Conservation (phyloP, 2,797 vertebrate genomes). For the Liparis tanakae region DNA sequence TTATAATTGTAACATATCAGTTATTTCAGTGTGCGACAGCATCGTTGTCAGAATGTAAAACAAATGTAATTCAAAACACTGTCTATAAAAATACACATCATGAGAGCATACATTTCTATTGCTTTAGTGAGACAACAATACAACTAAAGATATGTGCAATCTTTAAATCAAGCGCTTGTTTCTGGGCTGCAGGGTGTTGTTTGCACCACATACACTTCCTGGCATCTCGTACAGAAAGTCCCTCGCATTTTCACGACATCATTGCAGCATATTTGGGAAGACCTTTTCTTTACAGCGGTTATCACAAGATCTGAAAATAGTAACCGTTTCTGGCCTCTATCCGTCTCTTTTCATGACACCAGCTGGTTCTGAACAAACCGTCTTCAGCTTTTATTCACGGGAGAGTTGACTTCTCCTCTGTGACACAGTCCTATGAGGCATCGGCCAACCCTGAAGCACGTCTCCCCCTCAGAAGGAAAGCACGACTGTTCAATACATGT, state of each 20-base stretch:
- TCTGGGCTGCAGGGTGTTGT: conserved; percentile 20
- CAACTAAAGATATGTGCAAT: conserved; percentile 17
- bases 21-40: conserved; percentile 18
- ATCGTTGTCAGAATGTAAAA: conserved; percentile 21
- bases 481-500: not conserved
- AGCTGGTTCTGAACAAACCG: conserved; percentile 1
- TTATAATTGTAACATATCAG: conserved; percentile 19
- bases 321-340: not conserved
- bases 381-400: not conserved
- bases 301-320: not conserved
- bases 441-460: not conserved
- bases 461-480: conserved; percentile 6
- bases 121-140: conserved; percentile 40
- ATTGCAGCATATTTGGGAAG: conserved; percentile 35
- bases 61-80: not conserved
- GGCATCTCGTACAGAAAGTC: conserved; percentile 59
- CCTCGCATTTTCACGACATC: conserved; percentile 40
- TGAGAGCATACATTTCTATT: conserved; percentile 12
- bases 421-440: not conserved
- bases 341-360: not conserved
- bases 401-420: not conserved
- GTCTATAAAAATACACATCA: conserved; percentile 14
- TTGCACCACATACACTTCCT: conserved; percentile 54
- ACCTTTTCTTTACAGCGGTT: conserved; percentile 15
- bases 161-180: conserved; percentile 18